Percentiles rank a stretch among this genome's conserved stretches.
These are phyloP conservation scores for Oncorhynchus masou DNA, from an alignment of 2,113 vertebrate genomes.

Conservation along the genomic window DNA sequence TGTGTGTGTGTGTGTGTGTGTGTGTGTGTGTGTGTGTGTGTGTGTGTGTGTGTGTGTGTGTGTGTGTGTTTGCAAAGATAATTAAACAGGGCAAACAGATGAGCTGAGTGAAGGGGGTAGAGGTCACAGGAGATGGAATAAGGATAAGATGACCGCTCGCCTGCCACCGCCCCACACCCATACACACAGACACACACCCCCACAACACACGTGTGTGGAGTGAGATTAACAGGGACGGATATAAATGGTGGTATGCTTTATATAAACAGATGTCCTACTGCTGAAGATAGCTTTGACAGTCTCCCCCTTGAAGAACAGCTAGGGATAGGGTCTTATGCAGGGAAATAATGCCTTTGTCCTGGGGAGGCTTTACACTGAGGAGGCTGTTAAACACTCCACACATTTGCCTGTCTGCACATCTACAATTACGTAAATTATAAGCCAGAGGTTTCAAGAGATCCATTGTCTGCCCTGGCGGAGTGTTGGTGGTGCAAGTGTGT, in stretches of 20 bases:
- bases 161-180: conserved; percentile 10
- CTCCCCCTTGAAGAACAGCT: conserved; percentile 33
- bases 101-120: conserved; percentile 41
- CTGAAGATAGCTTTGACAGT: conserved; percentile 43
- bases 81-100: conserved; percentile 68
- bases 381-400: conserved; percentile 43
- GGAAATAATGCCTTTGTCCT: conserved; percentile 48
- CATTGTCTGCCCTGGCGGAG: conserved; percentile 45
- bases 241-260: conserved; percentile 39
- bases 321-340: background rate
- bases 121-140: conserved; percentile 44
- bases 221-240: conserved; percentile 28
- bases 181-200: background rate
- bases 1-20: conserved; percentile 17
- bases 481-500: background rate
- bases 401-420: conserved; percentile 60
- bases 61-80: conserved; percentile 41
- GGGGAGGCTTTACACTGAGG: conserved; percentile 11
- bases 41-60: conserved; percentile 2
- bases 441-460: conserved; percentile 44
- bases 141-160: background rate
- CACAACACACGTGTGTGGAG: background rate
- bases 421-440: conserved; percentile 68
- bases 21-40: conserved; percentile 20
- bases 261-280: conserved; percentile 53